These are phyloP conservation scores for Drosophila lacteicornis DNA, from an alignment of 1,140 invertebrate species.

Conservation along the genomic window DNA sequence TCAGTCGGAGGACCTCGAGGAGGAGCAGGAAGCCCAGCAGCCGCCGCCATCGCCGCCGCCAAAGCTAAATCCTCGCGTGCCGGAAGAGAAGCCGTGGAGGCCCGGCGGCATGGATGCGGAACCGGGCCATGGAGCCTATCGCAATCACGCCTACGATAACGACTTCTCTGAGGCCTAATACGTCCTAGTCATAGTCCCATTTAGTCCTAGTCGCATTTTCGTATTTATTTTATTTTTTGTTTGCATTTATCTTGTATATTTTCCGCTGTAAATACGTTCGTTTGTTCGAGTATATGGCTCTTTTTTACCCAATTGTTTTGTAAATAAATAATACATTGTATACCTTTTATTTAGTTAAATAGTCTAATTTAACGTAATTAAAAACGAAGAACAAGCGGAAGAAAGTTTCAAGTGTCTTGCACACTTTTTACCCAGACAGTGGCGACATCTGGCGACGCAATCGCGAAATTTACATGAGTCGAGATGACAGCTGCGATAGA, in stretches of 20 bases:
- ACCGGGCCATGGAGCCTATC: slow-evolving; percentile 41
- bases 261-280: slow-evolving; percentile 11
- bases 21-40: neutral
- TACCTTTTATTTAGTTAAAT: slow-evolving; percentile 12
- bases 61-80: neutral
- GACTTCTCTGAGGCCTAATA: slow-evolving; percentile 40
- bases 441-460: no score
- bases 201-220: slow-evolving; percentile 14
- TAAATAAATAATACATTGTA: slow-evolving; percentile 31
- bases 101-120: slow-evolving; percentile 6
- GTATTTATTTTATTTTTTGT: slow-evolving; percentile 45
- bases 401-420: no score
- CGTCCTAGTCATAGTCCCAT: neutral
- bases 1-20: slow-evolving; percentile 14
- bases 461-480: no score
- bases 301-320: slow-evolving; percentile 31
- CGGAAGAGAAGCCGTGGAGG: neutral
- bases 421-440: no score
- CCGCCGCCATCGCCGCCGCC: neutral
- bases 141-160: slow-evolving; percentile 50
- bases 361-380: no score
- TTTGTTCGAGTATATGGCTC: slow-evolving; percentile 1
- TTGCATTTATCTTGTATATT: slow-evolving; percentile 27
- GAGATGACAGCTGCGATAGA: neutral
- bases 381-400: no score